Base-by-base conservation (phyloP, 1,140 invertebrate genomes). In the Ericerus pela region DNA sequence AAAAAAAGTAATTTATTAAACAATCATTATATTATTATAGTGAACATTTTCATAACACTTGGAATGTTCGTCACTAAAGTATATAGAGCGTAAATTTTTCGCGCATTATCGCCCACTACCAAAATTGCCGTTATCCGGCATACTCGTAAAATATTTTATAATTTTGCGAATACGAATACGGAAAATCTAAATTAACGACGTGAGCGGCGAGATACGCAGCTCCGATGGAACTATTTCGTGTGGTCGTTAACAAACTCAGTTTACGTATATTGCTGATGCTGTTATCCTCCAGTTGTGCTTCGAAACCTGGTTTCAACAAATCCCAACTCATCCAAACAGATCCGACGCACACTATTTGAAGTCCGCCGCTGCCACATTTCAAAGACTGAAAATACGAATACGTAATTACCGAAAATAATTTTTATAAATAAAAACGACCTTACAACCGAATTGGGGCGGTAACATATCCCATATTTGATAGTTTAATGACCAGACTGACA, bases 251-350 rank as follows among this genome's bases (percentile, higher is more conserved):
- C 3, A 91, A 67, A 24, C 76, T 79, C 10, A 88, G 68, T 22
- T 66, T 66, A 27, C 70, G 64, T 2, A 36, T 22, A 16, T 4
- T 26, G n/a, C 18, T n/a, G 60, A 8, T 88, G 68, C 54, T 79
- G 72, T 1, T 70, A 60, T 1, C 76, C 26, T 55, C 14, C 11
- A 58, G 28, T 53, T 59, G 56, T 14, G 29, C n/a, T 52, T 27
- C 63, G 60, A 87, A 85, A 30, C 87, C 86, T 11, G 76, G 67
- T 65, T 84, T 74, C 51, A 97, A 65, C 1, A 84, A 73, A 1
- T 79, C 65, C 92, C 92, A 98, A 60, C 90, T 95, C 61, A 88
- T 82, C 85, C 91, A 98, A 0, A 98, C 91, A 0, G 92, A 96
- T 1, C 95, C 95, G 0, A 96, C 88, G 67, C 91, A 94, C 0